A percentile compares a stretch with the other conserved stretches of the same genome.
Evolutionary conservation across 2,113 vertebrate species (phyloP).

Genomic region (Amazona vittata): DNA sequence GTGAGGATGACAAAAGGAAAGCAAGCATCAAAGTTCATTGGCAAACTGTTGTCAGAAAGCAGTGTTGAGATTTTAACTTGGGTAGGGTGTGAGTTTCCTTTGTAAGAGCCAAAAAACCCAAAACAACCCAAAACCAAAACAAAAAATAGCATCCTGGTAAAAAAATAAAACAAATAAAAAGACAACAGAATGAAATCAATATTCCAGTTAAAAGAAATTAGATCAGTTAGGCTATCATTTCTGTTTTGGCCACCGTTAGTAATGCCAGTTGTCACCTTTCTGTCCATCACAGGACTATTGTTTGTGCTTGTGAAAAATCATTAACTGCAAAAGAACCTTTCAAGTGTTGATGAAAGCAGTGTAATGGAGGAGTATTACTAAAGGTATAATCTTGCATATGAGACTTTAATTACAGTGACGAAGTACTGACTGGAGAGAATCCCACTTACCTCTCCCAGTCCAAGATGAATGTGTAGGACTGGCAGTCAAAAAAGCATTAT

Average conservation of each 20-base stretch:
- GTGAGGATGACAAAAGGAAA: not conserved
- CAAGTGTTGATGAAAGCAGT: not conserved
- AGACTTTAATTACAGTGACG: not conserved
- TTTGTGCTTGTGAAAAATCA: not conserved
- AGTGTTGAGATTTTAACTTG: not conserved
- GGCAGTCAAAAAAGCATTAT: not conserved
- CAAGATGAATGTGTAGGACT: not conserved
- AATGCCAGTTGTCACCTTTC: not conserved
- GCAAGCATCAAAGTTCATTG: not conserved
- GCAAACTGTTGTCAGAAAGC: not conserved
- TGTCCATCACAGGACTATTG: not conserved
- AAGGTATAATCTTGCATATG: not conserved
- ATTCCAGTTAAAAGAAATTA: not conserved
- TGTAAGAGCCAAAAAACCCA: not conserved
- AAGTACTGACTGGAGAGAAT: not conserved
- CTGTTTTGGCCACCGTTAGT: not conserved
- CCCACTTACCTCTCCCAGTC: not conserved
- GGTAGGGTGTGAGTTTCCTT: not conserved
- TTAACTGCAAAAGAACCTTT: conserved; percentile 5
- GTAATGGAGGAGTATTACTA: not conserved
- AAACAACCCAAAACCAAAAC: not conserved
- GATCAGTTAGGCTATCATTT: not conserved
- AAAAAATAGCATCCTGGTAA: not conserved
- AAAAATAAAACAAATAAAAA: not conserved
- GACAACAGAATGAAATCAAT: not conserved